Conservation (phyloP, 53 echinoderm and acorn worm genomes). For the Apostichopus leukothele region DNA sequence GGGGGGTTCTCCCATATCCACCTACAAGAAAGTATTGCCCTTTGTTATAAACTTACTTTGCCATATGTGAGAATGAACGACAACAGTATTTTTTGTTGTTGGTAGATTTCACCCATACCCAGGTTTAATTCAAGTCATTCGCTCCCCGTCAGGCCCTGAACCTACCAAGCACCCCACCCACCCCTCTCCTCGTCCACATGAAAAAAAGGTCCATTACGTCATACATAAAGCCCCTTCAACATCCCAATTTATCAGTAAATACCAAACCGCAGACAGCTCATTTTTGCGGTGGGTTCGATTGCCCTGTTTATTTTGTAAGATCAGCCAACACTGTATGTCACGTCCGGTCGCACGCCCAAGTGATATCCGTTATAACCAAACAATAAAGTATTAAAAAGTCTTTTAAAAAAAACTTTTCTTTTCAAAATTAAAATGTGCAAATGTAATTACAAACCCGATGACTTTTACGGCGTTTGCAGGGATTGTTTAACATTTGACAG, state of each 20-base stretch:
- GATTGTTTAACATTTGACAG: too few relatives aligned
- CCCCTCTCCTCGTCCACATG: neutral
- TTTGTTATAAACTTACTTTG: too few relatives aligned
- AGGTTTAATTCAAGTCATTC: too few relatives aligned
- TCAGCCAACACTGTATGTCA: neutral
- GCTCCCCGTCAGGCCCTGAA: too few relatives aligned
- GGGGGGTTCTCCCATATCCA: too few relatives aligned
- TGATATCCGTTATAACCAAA: neutral
- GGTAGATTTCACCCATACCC: too few relatives aligned
- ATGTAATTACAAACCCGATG: neutral
- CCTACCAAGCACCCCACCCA: too few relatives aligned
- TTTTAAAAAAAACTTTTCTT: neutral
- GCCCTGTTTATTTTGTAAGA: constrained; percentile 3
- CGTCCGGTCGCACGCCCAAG: neutral
- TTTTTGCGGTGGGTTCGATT: neutral
- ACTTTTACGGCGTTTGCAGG: too few relatives aligned
- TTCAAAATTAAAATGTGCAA: neutral
- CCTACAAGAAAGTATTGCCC: too few relatives aligned
- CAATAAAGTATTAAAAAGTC: neutral
- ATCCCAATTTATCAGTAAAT: neutral
- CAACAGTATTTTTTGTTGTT: too few relatives aligned
- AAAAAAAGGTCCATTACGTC: too few relatives aligned
- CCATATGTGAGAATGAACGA: too few relatives aligned
- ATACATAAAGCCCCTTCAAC: neutral
- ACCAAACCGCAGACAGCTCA: neutral